Conservation (phyloP, 2,888 invertebrate genomes). For the Rhamphomyia laevipes region DNA sequence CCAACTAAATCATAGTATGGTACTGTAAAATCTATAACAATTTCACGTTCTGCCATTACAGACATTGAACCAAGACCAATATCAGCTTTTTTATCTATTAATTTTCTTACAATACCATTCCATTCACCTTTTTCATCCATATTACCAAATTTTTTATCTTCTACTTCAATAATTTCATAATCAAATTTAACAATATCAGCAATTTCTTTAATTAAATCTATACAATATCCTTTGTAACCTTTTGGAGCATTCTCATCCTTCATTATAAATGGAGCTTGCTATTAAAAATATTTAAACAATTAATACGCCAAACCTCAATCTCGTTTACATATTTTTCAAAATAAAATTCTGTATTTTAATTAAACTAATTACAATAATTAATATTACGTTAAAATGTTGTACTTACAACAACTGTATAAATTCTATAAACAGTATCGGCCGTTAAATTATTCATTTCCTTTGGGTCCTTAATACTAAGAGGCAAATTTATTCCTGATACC, state of each 20-base stretch:
- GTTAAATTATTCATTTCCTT: constrained; percentile 60
- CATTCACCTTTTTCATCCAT: constrained; percentile 80
- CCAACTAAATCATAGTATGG: constrained; percentile 98
- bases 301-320: too few species aligned
- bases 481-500: constrained; percentile 61
- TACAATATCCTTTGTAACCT: constrained; percentile 79
- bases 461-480: constrained; percentile 51
- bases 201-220: constrained; percentile 84
- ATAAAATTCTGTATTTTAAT: neutral
- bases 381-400: constrained; percentile 4
- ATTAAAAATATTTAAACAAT: constrained; percentile 7
- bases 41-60: constrained; percentile 95
- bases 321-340: neutral
- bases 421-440: constrained; percentile 72
- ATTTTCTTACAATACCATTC: constrained; percentile 73
- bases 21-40: constrained; percentile 95
- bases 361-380: neutral
- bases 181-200: constrained; percentile 75
- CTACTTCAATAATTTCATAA: constrained; percentile 71
- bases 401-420: constrained; percentile 73
- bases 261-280: constrained; percentile 78
- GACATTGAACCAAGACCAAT: constrained; percentile 88
- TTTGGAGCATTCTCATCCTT: constrained; percentile 52
- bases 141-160: constrained; percentile 75
- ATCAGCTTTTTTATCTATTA: constrained; percentile 79